Conservation (phyloP, 2,797 vertebrate genomes). For the Pangasius mekongensis region DNA sequence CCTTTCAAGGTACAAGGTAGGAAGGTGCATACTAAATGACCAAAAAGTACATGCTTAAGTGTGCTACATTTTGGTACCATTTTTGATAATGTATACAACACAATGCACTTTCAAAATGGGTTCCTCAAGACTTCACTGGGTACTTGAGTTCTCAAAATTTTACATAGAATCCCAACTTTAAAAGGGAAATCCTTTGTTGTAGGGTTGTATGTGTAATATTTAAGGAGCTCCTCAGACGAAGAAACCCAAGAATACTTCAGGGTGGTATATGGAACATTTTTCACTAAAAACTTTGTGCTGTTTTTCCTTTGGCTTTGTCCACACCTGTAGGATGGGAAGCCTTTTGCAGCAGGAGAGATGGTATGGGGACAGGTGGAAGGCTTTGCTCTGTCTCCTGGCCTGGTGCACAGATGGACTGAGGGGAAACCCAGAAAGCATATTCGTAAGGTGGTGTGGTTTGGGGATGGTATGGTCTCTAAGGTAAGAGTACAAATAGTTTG, state of each 20-base stretch:
- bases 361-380: slow-evolving; percentile 68
- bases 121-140: background rate
- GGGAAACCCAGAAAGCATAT: slow-evolving; percentile 8
- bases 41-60: background rate
- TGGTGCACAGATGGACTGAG: slow-evolving; percentile 41
- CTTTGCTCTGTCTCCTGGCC: slow-evolving; percentile 68
- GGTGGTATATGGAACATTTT: background rate
- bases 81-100: background rate
- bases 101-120: background rate
- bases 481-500: slow-evolving; percentile 49
- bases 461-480: slow-evolving; percentile 62
- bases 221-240: background rate
- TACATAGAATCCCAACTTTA: background rate
- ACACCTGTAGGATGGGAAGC: slow-evolving; percentile 52
- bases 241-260: background rate
- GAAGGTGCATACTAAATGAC: background rate
- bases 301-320: slow-evolving; percentile 3
- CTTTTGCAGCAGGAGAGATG: slow-evolving; percentile 63
- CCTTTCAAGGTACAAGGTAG: background rate
- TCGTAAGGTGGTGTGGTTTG: slow-evolving; percentile 70
- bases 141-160: background rate
- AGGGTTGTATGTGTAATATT: background rate
- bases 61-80: background rate
- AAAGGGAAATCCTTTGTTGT: background rate
- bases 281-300: too few species aligned